Evolutionary conservation across 2,888 invertebrate genomes (phyloP), one percentile per base, ranked within the genome.

Genomic region (Zonitis immaculata): DNA sequence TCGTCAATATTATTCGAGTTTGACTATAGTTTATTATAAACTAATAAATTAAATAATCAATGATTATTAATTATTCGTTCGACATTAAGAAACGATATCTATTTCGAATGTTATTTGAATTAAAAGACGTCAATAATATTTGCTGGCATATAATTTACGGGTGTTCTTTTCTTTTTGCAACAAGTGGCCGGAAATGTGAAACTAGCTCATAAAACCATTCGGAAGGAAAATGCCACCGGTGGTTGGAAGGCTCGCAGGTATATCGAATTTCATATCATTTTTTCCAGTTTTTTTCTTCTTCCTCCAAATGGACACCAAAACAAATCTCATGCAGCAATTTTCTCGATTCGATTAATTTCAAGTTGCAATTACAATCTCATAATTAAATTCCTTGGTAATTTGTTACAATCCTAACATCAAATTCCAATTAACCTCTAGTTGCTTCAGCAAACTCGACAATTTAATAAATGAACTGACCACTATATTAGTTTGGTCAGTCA

Each of bases 391-490:
- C 22, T 14, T 3, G 16, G 35, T n/a, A n/a, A n/a, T 16, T 44
- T 44, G 44, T 44, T 44, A 20, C 44, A 7, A 35, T 28, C n/a
- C 44, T 44, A 14, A 18, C 25, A 44, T 27, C 25, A 44, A 35
- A 35, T 44, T 28, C 44, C 26, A 44, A 44, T 44, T 44, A 44
- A 44, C 44, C 44, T 22, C n/a, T n/a, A n/a, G n/a, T n/a, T n/a
- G n/a, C n/a, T n/a, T n/a, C 8, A 27, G 44, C 44, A 25, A 25
- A 44, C 25, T n/a, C n/a, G n/a, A n/a, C n/a, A n/a, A n/a, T n/a
- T n/a, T n/a, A n/a, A n/a, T n/a, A n/a, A n/a, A n/a, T n/a, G n/a
- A 39, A 51, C 50, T 54, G 54, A 54, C 54, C 54, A 47, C 50
- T 54, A 42, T 49, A 49, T 25, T 26, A 14, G 35, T 43, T 43